Conservation (phyloP, 2,888 invertebrate species). For the Tenthredo scrophulariae region DNA sequence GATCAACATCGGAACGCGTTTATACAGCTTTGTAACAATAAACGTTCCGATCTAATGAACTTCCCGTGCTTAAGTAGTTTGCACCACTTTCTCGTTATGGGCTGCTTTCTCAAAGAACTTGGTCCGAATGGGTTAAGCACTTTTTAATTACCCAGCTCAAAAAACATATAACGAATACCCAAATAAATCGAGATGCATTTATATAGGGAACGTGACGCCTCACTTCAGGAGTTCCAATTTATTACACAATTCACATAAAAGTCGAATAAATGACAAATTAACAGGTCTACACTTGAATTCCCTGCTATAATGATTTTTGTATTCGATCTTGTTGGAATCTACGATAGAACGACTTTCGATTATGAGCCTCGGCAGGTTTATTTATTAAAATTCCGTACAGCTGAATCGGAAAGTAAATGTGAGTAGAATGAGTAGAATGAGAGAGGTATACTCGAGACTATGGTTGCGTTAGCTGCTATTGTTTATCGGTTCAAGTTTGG, state of each 20-base stretch:
- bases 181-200: background rate
- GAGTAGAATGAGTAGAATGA: background rate
- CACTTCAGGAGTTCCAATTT: background rate
- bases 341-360: background rate
- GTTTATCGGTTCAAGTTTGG: background rate
- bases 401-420: background rate
- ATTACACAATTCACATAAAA: background rate
- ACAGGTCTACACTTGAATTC: background rate
- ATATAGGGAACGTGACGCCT: background rate
- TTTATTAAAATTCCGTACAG: background rate
- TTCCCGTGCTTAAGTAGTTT: slow-evolving; percentile 35
- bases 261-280: background rate
- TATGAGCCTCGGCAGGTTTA: background rate
- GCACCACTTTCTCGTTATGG: slow-evolving; percentile 22
- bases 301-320: background rate
- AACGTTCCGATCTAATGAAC: slow-evolving; percentile 41
- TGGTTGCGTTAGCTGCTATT: background rate
- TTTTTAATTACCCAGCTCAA: background rate
- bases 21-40: slow-evolving; percentile 43
- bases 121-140: background rate
- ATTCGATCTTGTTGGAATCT: background rate
- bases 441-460: background rate
- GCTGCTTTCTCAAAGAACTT: background rate
- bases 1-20: slow-evolving; percentile 37
- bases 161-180: background rate